Base-by-base conservation (phyloP, 2,797 vertebrate genomes). In the Sciaenops ocellatus region DNA sequence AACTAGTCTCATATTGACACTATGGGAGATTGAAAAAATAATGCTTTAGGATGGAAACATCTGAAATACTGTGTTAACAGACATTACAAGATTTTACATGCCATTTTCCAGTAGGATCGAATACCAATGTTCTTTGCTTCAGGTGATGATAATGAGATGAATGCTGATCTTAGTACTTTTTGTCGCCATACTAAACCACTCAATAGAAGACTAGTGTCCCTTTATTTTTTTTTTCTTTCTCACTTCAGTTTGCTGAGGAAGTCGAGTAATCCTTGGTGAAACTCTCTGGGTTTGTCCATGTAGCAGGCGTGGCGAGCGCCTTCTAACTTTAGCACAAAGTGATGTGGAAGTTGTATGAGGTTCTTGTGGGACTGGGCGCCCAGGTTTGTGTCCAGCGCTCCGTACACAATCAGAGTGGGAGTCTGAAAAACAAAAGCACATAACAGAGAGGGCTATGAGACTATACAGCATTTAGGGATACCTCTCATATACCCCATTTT, bases 221-320 rank as follows among this genome's bases (percentile, higher is more conserved):
- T 79, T 30, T 61, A 0, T 44, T 44, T 30, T 9, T 9, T 41
- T 47, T 34, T n/a, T 6, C 5, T 26, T 66, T 75, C 63, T 89
- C 76, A 89, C 83, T 94, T 91, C 34, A 97, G 89, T 79, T 95
- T 96, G 84, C 44, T 89, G 55, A 98, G 97, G 85, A 99, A 99
- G 82, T 93, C 92, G 9, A 99, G 94, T 73, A 99, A 87, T 38
- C 92, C 96, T 22, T 87, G 92, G 84, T 99, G 98, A 89, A 99
- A 99, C 71, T 97, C 96, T 34, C 92, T 85, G 0, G 98, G 96
- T 86, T 96, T 96, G 92, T 99, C 97, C 95, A 98, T 93, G 94
- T 99, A 99, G 90, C 98, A 99, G 73, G 97, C 97, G 0, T 99
- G 98, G 6, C 97, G 96, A 0, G 97, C 98, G 0, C 93, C 91